A percentile compares a stretch with the other conserved stretches of the same genome.
Conservation (phyloP, 2,797 vertebrate genomes). For the Mus minutoides region DNA sequence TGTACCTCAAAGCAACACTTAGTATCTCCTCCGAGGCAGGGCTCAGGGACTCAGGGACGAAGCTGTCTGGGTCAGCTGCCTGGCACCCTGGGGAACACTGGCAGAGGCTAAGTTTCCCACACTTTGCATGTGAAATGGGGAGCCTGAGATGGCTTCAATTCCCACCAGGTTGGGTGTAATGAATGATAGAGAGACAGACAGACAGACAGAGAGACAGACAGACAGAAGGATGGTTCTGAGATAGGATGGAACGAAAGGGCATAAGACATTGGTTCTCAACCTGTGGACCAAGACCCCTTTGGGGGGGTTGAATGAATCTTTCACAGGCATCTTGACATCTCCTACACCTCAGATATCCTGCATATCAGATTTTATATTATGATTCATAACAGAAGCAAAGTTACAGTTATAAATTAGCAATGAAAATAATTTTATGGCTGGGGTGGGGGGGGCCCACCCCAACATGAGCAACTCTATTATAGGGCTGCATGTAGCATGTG, state of each 20-base stretch:
- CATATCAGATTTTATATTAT: not conserved
- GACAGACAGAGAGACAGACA: too few species aligned
- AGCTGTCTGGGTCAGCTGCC: not conserved
- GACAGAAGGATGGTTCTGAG: too few species aligned
- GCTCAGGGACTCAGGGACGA: fast-evolving
- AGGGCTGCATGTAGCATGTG: not conserved
- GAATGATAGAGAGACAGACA: too few species aligned
- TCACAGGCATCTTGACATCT: not conserved
- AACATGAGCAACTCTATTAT: not conserved
- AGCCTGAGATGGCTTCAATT: not conserved
- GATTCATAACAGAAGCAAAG: not conserved
- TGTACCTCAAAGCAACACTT: not conserved
- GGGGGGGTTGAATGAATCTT: too few species aligned
- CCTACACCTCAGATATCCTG: not conserved
- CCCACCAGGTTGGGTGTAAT: not conserved
- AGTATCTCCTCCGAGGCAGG: fast-evolving
- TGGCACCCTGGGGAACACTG: not conserved
- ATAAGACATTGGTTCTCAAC: not conserved
- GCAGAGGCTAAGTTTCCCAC: fast-evolving
- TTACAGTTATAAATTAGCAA: not conserved
- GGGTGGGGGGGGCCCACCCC: not conserved
- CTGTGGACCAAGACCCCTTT: not conserved
- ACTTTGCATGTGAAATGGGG: not conserved
- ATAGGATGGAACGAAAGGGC: not conserved
- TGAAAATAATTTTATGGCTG: not conserved